Base-by-base conservation (phyloP, 2,888 invertebrate species). In the Agrotis puta region DNA sequence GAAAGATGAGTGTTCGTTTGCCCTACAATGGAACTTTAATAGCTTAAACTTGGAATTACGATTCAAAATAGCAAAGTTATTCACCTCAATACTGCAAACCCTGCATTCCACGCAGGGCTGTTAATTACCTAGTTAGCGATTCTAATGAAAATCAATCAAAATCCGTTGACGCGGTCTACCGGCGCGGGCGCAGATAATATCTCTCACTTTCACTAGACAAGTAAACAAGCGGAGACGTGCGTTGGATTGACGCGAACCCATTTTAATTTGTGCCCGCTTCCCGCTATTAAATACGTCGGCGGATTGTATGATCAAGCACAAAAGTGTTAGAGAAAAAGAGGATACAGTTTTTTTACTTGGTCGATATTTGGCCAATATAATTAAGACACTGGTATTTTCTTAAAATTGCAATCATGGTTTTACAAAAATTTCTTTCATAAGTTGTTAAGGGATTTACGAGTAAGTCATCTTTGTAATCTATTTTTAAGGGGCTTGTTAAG, bases 191-290 rank as follows among this genome's bases (percentile, higher is more conserved):
- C 67, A 85, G 89, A 90, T 89, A 86, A 85, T 87, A 89, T 85
- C 81, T 88, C 85, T 89, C 89, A 93, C 94, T 94, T 93, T 93
- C 94, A 92, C 93, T 92, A 74, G 85, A 79, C 74, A 87, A 87
- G 89, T 88, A 85, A 89, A 87, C 88, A 88, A 86, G 86, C 90
- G 88, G 91, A 92, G 93, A 92, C 93, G 92, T 93, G 92, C 90
- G 92, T 87, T 88, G 86, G 88, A 91, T 88, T 90, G 91, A 90
- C 91, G 89, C 90, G 90, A 89, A 91, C 90, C 92, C 88, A 92
- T 93, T 94, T 94, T 93, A 93, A 93, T 93, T 92, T 93, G 92
- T 92, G 90, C 87, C 89, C 90, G 90, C 90, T 94, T 94, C 93
- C 94, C 93, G 93, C 91, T 90, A 92, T 94, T 94, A 94, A 91